Base-by-base conservation (phyloP, 2,113 vertebrate species). In the Phyllostomus discolor region DNA sequence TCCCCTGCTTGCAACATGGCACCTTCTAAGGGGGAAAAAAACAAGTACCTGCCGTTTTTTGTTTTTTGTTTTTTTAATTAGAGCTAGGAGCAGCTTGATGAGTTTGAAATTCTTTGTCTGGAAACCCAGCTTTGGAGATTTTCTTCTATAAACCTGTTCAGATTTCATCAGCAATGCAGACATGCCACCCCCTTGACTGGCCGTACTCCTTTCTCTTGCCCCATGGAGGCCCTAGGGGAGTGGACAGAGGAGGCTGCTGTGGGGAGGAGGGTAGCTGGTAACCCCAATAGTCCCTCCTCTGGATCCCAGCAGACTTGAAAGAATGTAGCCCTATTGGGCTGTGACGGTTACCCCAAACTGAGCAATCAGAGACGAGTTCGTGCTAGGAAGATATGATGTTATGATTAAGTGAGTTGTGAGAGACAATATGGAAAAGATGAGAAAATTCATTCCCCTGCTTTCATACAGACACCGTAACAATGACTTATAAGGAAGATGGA, bases 121-220 rank as follows among this genome's bases (percentile, higher is more conserved):
- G 75, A 88, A 75, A 91, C 17, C 16, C 67, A 70, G 26, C 86
- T 90, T 91, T n/a, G 14, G 38, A 64, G 24, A 48, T 50, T 46
- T 57, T 85, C 43, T 92, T 73, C 20, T 54, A 12, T 54, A 66
- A 88, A 48, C 15, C 57, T 84, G 59, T 48, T 54, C n/a, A 43
- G 17, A 41, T 72, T 43, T 89, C 38, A 14, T 86, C 69, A 38
- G 84, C 20, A 22, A 28, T 50, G 33, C 24, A 67, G 85, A 20
- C 20, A 14, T 16, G 14, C n/a, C 5, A 14, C 11, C 31, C 1
- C 8, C 62, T 35, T 50, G 46, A 6, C 0, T 33, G 54, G 41
- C 31, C 46, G 22, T 48, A 7, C 9, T 38, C 52, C 69, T 82
- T 80, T 43, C 3, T 0, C 59, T n/a, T 59, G 16, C 43, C 75